Percentiles rank a stretch among this genome's conserved stretches.
phyloP scores from a whole-genome alignment of 2,113 vertebrate genomes.

The Ceyx melanurus region DNA sequence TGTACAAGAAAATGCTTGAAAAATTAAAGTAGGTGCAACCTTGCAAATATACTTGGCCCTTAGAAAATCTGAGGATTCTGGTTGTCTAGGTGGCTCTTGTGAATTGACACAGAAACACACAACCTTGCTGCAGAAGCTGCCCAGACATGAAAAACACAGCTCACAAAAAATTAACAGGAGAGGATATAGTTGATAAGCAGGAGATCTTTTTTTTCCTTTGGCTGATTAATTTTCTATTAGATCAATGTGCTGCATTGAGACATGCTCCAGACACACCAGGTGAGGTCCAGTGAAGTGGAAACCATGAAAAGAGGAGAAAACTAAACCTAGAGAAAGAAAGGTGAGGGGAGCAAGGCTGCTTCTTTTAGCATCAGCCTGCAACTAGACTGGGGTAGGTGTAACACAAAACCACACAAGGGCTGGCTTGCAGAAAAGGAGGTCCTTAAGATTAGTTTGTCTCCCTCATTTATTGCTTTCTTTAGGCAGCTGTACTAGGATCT shows the following conservation, averaged over 20 bases:
- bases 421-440: conserved; percentile 7
- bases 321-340: background rate
- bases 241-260: background rate
- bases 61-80: background rate
- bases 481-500: background rate
- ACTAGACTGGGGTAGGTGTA: background rate
- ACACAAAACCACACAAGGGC: background rate
- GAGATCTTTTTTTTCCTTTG: background rate
- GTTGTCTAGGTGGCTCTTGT: background rate
- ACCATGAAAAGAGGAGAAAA: background rate
- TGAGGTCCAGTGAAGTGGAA: background rate
- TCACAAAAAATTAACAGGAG: background rate
- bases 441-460: background rate
- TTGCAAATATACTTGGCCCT: background rate
- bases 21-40: background rate
- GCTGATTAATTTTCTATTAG: background rate
- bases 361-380: background rate
- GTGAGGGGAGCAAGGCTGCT: background rate
- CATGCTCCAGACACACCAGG: background rate
- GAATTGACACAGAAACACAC: background rate
- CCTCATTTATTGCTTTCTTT: conserved; percentile 36
- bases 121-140: background rate
- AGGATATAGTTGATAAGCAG: background rate
- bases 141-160: background rate
- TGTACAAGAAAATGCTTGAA: background rate